phyloP scores from a whole-genome alignment of 2,797 vertebrate genomes.

The Acropternis orthonyx region DNA sequence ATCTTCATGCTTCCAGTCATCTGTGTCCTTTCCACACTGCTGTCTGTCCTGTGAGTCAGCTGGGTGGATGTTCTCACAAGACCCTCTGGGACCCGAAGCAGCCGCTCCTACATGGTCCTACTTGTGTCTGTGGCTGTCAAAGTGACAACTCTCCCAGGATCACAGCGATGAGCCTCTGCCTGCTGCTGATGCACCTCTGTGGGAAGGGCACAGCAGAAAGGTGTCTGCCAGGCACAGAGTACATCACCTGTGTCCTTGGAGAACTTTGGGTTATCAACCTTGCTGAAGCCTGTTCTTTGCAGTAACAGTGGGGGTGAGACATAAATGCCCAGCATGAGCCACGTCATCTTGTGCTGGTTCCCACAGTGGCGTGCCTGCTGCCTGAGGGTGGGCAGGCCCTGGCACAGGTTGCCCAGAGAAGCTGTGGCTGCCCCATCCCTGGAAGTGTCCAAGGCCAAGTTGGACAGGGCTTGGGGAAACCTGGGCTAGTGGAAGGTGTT shows the following conservation, averaged over 20 bases:
- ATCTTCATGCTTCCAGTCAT: background rate
- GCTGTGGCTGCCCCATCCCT: background rate
- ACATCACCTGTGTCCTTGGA: fast-evolving
- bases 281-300: background rate
- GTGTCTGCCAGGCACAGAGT: background rate
- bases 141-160: background rate
- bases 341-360: background rate
- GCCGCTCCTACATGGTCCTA: background rate
- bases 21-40: background rate
- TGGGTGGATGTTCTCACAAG: background rate
- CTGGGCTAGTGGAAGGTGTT: background rate
- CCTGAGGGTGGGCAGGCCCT: fast-evolving
- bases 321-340: background rate
- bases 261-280: background rate
- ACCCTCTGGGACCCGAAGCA: background rate
- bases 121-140: background rate
- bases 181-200: background rate
- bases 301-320: background rate
- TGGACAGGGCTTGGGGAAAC: fast-evolving
- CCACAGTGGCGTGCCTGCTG: background rate
- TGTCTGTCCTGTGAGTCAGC: background rate
- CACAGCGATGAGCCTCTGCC: background rate
- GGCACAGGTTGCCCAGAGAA: background rate
- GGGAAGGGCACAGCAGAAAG: background rate
- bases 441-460: fast-evolving